Base-by-base conservation (phyloP, 2,797 vertebrate genomes). In the Vireo griseus region DNA sequence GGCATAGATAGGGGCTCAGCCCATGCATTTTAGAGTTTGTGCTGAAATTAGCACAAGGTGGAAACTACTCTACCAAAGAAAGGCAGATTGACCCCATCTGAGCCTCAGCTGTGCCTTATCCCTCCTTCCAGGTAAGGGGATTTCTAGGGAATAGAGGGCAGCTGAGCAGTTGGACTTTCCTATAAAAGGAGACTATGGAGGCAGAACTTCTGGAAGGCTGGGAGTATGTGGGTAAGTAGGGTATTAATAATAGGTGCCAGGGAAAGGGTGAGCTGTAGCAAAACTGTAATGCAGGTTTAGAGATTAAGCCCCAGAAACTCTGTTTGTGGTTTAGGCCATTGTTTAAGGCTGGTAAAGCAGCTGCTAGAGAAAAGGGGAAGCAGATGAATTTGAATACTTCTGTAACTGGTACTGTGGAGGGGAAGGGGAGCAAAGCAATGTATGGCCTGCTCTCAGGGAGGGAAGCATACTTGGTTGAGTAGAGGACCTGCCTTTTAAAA, bases 361-460 rank as follows among this genome's bases (percentile, higher is more conserved):
- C 89, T 95, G 72, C 57, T 75, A n/a, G 57, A 85, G 72, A 80
- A 92, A 91, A 80, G 47, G 17, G 61, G 80, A 93, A 94, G 67
- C 4, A 61, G 57, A 50, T 37, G 9, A 40, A 35, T 69, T 92
- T 87, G 37, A 75, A 86, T 90, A 83, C 35, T 59, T 11, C 10
- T 89, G 28, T 14, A 66, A 14, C 22, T 74, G 24, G 5, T 82
- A 22, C 15, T 5, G 0, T 26, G 25, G 18, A 61, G 40, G 50
- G 50, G 42, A 92, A 28, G 22, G 33, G 29, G 6, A 47, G 35
- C 5, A 61, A 80, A 80, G 42, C 10, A 65, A 24, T 16, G 6
- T 16, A 17, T 10, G 9, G 15, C 31, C 39, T 58, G 47, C 31
- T 67, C 24, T 92, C 35, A 67, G 65, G 11, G 44, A 59, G 50